Base-by-base conservation (phyloP, 2,888 invertebrate genomes). In the Carterocephalus palaemon region DNA sequence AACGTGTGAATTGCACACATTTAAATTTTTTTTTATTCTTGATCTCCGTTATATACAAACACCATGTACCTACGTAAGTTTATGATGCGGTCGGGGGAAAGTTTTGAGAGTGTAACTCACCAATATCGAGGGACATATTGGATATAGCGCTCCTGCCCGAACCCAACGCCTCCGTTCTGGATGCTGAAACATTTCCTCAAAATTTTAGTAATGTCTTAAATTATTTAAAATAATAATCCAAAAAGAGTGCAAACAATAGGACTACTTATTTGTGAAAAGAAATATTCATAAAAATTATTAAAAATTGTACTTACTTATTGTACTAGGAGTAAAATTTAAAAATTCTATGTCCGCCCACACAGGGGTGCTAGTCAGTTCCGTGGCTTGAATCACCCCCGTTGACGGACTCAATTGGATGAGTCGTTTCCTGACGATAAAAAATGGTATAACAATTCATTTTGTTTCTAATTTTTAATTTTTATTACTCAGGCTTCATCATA, bases 191-290 rank as follows among this genome's bases (percentile, higher is more conserved):
- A 28, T 13, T 28, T 13, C 3, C 13, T n/a, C 12, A 28, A 12
- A 28, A 10, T 10, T 24, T 24, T 24, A 24, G 24, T 10, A 10
- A 23, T 23, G 23, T 23, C 23, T 26, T 26, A 12, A 26, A 26
- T 10, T 26, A 24, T 24, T 10, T 12, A 8, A 6, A 23, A 23
- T 9, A 23, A 23, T 23, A 23, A 20, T 8, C n/a, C 2, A 23
- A 23, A 23, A 23, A 23, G 23, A 23, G 23, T n/a, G 4, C 8
- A 23, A n/a, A 23, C 23, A 23, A 23, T 9, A 23, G 23, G 23
- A 23, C 23, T 23, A 23, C 22, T 22, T 23, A 8, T 23, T 26
- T 12, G 26, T 26, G 26, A 26, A 26, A 26, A 26, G 12, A 13
- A 28, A 28, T 13, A 28, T 28, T 13, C 28, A 28, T n/a, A 7